A percentile compares a stretch with the other conserved stretches of the same genome.
Conservation (phyloP, 2,113 vertebrate species). For the Blennius ocellaris region DNA sequence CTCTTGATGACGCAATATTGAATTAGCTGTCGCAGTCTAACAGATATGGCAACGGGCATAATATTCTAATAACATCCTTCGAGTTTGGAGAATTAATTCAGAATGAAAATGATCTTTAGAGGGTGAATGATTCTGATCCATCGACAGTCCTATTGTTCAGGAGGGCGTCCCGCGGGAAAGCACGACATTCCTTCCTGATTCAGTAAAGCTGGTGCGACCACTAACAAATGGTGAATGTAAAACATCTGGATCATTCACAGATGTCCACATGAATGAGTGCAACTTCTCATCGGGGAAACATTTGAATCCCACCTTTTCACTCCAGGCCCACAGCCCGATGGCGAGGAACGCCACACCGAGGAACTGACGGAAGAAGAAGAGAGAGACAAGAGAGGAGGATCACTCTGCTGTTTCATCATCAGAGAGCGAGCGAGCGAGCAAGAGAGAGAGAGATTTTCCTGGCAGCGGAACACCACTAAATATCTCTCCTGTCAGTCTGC, state of each 20-base stretch:
- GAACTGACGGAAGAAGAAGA: slow-evolving; percentile 54
- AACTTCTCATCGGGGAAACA: background rate
- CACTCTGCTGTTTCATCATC: slow-evolving; percentile 38
- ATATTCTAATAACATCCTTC: no score
- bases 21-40: no score
- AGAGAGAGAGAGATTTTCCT: slow-evolving; percentile 63
- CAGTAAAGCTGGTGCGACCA: slow-evolving; percentile 39
- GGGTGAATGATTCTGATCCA: slow-evolving; percentile 51
- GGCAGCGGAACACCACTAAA: slow-evolving; percentile 42
- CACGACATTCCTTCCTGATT: slow-evolving; percentile 63
- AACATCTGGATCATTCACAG: slow-evolving; percentile 6
- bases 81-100: no score
- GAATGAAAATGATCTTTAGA: background rate
- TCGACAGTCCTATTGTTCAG: slow-evolving; percentile 54
- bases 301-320: slow-evolving; percentile 69
- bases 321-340: slow-evolving; percentile 80
- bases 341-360: slow-evolving; percentile 77
- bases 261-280: background rate
- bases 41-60: no score
- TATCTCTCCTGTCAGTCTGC: slow-evolving; percentile 43
- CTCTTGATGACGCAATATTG: no score
- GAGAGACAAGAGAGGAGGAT: slow-evolving; percentile 28
- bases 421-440: slow-evolving; percentile 30
- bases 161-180: slow-evolving; percentile 54
- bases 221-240: slow-evolving; percentile 6